phyloP scores from a whole-genome alignment of 2,113 vertebrate species.

The Thalassoma bifasciatum region DNA sequence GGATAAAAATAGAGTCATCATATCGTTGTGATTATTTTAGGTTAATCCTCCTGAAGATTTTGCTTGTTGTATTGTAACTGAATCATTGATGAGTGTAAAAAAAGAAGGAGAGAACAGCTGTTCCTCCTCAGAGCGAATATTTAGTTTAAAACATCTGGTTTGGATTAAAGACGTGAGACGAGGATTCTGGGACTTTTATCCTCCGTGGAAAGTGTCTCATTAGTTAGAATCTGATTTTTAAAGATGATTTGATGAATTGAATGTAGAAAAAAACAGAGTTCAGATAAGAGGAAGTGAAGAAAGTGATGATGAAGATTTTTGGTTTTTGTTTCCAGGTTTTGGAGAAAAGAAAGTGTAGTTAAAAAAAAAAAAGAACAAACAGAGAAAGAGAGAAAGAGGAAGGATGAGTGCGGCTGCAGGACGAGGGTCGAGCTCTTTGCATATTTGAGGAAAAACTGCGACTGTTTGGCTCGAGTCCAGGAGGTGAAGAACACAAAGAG shows the following conservation, averaged over 20 bases:
- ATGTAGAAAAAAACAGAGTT: constrained; percentile 11
- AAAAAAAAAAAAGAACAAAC: too few relatives aligned
- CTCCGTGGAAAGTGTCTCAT: constrained; percentile 12
- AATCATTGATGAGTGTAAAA: too few relatives aligned
- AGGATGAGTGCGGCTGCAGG: constrained; percentile 26
- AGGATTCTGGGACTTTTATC: constrained; percentile 1
- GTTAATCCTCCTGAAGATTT: too few relatives aligned
- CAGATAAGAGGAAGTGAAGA: too few relatives aligned
- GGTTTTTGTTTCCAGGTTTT: too few relatives aligned
- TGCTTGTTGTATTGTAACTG: too few relatives aligned
- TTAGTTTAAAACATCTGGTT: not conserved
- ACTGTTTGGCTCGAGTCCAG: constrained; percentile 50
- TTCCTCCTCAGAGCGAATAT: too few relatives aligned
- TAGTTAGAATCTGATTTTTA: constrained; percentile 13
- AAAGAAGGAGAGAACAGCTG: too few relatives aligned
- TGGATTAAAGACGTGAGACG: not conserved
- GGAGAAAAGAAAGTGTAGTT: not conserved
- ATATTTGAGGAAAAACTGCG: constrained; percentile 35
- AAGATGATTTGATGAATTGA: constrained; percentile 9
- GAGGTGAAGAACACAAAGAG: constrained; percentile 61
- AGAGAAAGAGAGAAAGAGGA: too few relatives aligned
- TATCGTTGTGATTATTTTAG: too few relatives aligned
- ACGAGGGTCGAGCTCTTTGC: constrained; percentile 31
- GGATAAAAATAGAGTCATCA: too few relatives aligned
- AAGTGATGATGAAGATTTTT: too few relatives aligned